Evolutionary conservation across 2,113 vertebrate genomes (phyloP).

Genomic region (Cyprinodon brontotheroides): DNA sequence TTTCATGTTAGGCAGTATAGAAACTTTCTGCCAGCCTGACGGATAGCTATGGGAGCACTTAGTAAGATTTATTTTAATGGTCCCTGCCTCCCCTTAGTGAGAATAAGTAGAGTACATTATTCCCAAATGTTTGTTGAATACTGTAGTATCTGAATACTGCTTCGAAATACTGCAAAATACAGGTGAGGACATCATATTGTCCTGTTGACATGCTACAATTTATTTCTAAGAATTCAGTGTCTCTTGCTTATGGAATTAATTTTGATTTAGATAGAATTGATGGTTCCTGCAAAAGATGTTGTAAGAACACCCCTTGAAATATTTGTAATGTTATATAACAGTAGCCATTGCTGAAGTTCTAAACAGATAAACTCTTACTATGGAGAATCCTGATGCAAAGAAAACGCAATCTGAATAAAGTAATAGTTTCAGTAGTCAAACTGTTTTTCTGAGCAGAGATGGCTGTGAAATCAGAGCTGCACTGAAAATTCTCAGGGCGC

Average conservation of each 20-base stretch:
- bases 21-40: too few relatives aligned
- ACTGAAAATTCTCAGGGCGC: conserved; percentile 6
- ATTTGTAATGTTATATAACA: background rate
- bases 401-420: conserved; percentile 1
- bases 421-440: conserved; percentile 9
- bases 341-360: background rate
- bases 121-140: background rate
- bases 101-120: too few relatives aligned
- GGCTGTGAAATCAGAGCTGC: conserved; percentile 1
- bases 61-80: too few relatives aligned
- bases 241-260: background rate
- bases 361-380: conserved; percentile 5
- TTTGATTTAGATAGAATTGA: conserved; percentile 6
- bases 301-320: conserved; percentile 1
- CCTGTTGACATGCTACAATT: background rate
- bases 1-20: too few relatives aligned
- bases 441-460: conserved; percentile 13
- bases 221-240: background rate
- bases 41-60: too few relatives aligned
- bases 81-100: too few relatives aligned
- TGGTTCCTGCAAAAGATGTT: background rate
- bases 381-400: background rate
- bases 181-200: background rate
- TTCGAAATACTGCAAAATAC: background rate
- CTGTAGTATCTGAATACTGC: too few relatives aligned